A percentile compares a stretch with the other conserved stretches of the same genome.
These are phyloP conservation scores for Osmoderma eremita DNA, from an alignment of 2,888 invertebrate species.

Conservation along the genomic window DNA sequence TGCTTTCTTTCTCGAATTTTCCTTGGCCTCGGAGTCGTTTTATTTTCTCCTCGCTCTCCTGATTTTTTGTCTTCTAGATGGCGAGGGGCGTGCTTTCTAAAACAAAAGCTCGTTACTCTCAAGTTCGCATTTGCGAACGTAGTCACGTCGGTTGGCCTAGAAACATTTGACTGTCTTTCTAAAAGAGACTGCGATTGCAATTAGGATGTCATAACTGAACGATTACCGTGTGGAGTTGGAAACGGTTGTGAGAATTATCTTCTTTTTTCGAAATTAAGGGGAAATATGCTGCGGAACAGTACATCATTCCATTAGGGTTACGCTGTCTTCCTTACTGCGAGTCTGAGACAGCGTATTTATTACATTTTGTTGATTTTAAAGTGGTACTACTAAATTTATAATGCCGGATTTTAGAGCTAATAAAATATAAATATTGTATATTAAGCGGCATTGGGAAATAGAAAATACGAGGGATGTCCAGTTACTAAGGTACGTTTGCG, in stretches of 20 bases:
- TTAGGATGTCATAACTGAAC: constrained; percentile 46
- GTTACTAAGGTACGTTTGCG: too few relatives aligned
- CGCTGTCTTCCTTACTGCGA: too few relatives aligned
- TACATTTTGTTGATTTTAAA: too few relatives aligned
- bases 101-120: constrained; percentile 39
- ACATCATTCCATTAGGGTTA: not conserved
- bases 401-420: too few relatives aligned
- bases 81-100: constrained; percentile 19
- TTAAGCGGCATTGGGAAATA: too few relatives aligned
- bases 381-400: too few relatives aligned
- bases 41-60: not conserved
- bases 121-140: constrained; percentile 43
- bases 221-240: constrained; percentile 16
- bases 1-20: not conserved
- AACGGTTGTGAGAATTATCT: constrained; percentile 5
- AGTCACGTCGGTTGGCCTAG: constrained; percentile 46
- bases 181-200: constrained; percentile 44
- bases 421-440: too few relatives aligned
- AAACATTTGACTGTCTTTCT: constrained; percentile 43
- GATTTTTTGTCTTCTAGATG: constrained; percentile 1
- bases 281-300: constrained; percentile 6
- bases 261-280: constrained; percentile 12
- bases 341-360: too few relatives aligned
- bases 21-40: constrained; percentile 1
- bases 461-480: too few relatives aligned